Percentiles rank a stretch among this genome's conserved stretches.
Conservation (phyloP, 2,888 invertebrate species). For the Torymus texanus region DNA sequence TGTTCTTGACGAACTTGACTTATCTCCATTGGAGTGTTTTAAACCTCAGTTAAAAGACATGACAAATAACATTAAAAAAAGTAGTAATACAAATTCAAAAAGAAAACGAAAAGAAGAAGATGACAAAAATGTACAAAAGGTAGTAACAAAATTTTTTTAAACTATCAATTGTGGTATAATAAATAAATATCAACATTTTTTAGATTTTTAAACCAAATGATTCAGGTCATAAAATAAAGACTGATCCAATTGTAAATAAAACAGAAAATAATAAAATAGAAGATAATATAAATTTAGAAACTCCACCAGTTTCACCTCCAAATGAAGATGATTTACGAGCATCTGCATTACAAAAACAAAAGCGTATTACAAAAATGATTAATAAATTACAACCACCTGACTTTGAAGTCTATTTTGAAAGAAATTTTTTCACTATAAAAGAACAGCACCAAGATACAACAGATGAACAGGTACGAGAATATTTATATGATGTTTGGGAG, state of each 20-base stretch:
- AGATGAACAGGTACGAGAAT: constrained; percentile 54
- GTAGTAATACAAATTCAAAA: constrained; percentile 32
- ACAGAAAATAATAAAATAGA: constrained; percentile 24
- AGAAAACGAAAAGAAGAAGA: constrained; percentile 50
- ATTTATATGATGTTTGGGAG: constrained; percentile 54
- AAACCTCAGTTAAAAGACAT: constrained; percentile 45
- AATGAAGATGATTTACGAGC: constrained; percentile 46
- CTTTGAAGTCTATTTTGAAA: constrained; percentile 57
- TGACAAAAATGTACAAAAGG: constrained; percentile 36
- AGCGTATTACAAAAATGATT: constrained; percentile 52
- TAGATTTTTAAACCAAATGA: constrained; percentile 34
- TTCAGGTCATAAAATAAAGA: constrained; percentile 18
- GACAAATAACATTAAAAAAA: constrained; percentile 36
- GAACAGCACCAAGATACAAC: constrained; percentile 52
- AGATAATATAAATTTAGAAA: constrained; percentile 53
- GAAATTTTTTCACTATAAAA: constrained; percentile 51
- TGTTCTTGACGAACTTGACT: constrained; percentile 53
- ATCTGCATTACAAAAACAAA: constrained; percentile 49
- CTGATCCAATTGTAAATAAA: constrained; percentile 15
- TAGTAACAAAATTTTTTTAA: constrained; percentile 10
- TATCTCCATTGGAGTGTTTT: constrained; percentile 48
- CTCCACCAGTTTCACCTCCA: constrained; percentile 53
- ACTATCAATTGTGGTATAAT: not conserved
- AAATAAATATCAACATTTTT: constrained; percentile 20
- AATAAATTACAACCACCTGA: constrained; percentile 57